Conservation (phyloP, 1,140 invertebrate genomes). For the Brachystomella parvula region DNA sequence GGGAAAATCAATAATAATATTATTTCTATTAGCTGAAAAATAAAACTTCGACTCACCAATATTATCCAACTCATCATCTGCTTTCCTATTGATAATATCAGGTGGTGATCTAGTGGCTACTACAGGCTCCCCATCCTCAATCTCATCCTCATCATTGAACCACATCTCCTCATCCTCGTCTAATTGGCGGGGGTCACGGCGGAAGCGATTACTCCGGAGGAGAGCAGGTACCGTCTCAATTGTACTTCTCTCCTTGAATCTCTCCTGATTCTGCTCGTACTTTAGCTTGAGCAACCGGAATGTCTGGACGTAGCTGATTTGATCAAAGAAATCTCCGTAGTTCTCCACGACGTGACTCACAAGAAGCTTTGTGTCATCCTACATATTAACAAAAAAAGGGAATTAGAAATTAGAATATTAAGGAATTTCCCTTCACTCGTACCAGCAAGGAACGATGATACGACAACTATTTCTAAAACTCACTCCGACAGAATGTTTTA, state of each 20-base stretch:
- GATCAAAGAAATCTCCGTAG: constrained; percentile 85
- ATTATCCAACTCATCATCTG: constrained; percentile 55
- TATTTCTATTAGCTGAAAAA: not conserved
- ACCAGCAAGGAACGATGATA: not conserved
- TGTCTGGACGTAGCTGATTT: constrained; percentile 93
- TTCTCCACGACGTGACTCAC: constrained; percentile 90
- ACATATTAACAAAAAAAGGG: constrained; percentile 40
- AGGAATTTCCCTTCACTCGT: constrained; percentile 2
- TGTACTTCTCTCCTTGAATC: constrained; percentile 61
- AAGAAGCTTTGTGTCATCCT: constrained; percentile 92
- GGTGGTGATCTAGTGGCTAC: constrained; percentile 46
- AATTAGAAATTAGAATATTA: constrained; percentile 7
- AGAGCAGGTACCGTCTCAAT: constrained; percentile 58
- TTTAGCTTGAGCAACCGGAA: constrained; percentile 84
- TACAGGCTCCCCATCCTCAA: constrained; percentile 63
- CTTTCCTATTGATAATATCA: constrained; percentile 46
- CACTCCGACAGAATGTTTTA: too few species aligned
- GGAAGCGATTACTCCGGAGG: constrained; percentile 63
- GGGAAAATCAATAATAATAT: constrained; percentile 33
- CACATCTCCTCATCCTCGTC: constrained; percentile 98
- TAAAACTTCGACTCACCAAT: constrained; percentile 45
- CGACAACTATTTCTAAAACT: not conserved
- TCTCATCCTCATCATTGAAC: constrained; percentile 95
- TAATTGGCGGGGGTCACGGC: constrained; percentile 80
- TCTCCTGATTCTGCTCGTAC: constrained; percentile 91